Evolutionary conservation across 2,888 invertebrate genomes (phyloP).

Genomic region (Amphipoea lucens): DNA sequence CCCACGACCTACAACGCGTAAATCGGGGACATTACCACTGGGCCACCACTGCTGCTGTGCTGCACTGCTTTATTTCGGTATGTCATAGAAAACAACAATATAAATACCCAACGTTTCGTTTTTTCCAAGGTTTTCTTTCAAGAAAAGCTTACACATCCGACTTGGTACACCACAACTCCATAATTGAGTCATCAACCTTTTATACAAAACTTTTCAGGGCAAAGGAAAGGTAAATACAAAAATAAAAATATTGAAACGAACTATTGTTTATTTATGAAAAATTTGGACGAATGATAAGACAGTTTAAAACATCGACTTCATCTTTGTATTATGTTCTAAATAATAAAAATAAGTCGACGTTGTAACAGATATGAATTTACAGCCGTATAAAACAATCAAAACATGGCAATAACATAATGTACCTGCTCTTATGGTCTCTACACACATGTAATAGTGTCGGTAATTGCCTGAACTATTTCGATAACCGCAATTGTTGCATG

Average conservation of each 20-base stretch:
- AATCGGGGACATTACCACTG: too few species aligned
- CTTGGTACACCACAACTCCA: neutral
- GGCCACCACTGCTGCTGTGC: too few species aligned
- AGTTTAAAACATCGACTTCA: conserved; percentile 41
- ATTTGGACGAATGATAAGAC: conserved; percentile 31
- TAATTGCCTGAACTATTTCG: conserved; percentile 44
- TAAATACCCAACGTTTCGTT: neutral
- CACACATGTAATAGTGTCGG: conserved; percentile 18
- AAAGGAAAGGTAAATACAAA: neutral
- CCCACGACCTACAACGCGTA: too few species aligned
- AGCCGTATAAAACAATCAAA: conserved; percentile 46
- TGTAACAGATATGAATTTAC: conserved; percentile 49
- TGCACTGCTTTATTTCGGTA: too few species aligned
- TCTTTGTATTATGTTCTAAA: conserved; percentile 50
- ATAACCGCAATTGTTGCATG: conserved; percentile 32
- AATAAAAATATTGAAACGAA: conserved; percentile 21
- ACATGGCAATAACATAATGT: conserved; percentile 25
- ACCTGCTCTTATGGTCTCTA: conserved; percentile 35
- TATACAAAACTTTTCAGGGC: neutral
- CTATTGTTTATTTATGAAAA: conserved; percentile 58
- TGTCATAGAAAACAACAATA: too few species aligned
- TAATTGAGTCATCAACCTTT: neutral
- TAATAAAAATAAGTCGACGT: conserved; percentile 57
- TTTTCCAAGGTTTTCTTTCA: neutral
- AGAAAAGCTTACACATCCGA: neutral